Conservation (phyloP, 2,797 vertebrate species). For the Sarcophilus harrisii region DNA sequence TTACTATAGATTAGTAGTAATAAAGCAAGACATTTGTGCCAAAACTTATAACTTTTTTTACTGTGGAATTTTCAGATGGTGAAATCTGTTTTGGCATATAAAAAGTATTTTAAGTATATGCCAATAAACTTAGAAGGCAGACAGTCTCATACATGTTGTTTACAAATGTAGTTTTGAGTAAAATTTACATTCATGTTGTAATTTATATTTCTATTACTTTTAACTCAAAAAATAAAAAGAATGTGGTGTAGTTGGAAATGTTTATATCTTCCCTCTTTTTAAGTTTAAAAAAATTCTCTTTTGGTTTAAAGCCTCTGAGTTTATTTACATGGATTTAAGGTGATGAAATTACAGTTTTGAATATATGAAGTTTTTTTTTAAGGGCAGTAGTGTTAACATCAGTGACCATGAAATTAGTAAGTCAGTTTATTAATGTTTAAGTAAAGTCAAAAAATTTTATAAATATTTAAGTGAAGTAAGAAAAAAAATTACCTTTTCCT, state of each 20-base stretch:
- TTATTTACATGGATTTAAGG: not conserved
- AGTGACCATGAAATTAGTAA: not conserved
- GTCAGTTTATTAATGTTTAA: not conserved
- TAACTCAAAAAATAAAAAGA: not conserved
- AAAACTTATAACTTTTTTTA: constrained; percentile 1
- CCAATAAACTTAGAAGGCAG: no score
- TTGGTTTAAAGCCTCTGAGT: not conserved
- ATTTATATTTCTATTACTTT: constrained; percentile 37
- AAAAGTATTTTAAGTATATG: constrained; percentile 31
- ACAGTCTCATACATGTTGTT: not conserved
- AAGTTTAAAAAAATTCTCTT: not conserved
- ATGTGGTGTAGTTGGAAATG: not conserved
- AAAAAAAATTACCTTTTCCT: not conserved
- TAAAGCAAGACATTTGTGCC: not conserved
- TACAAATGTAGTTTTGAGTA: constrained; percentile 39
- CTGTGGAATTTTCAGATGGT: constrained; percentile 13
- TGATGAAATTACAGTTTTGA: not conserved
- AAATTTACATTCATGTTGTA: not conserved
- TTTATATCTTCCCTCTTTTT: not conserved
- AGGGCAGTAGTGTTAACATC: not conserved
- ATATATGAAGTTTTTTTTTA: not conserved
- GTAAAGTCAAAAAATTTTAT: not conserved
- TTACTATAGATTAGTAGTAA: constrained; percentile 27
- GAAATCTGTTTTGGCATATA: constrained; percentile 1
- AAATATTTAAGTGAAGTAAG: not conserved